These are phyloP conservation scores for Solea senegalensis DNA, from an alignment of 2,113 vertebrate genomes.

Conservation along the genomic window DNA sequence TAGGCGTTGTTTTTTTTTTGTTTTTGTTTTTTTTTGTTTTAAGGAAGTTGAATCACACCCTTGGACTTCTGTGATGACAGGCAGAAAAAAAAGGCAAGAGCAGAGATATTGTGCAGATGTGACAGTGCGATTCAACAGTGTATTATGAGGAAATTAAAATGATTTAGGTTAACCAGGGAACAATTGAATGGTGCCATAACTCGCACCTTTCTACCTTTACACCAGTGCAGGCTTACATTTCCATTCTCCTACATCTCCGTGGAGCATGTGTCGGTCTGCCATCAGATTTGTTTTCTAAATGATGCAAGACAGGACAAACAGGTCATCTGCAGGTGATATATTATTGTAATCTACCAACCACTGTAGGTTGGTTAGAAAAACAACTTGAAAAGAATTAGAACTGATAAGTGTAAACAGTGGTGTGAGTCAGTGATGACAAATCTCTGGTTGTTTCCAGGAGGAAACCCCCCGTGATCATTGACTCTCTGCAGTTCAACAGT, in stretches of 20 bases:
- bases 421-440: no score
- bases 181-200: neutral
- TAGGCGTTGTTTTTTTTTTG: constrained; percentile 14
- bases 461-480: no score
- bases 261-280: neutral
- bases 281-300: no score
- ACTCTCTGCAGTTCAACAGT: no score
- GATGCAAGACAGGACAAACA: no score
- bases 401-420: neutral
- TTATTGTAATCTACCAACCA: no score
- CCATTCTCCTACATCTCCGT: neutral
- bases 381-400: no score
- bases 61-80: constrained; percentile 40
- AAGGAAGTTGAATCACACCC: constrained; percentile 63
- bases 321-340: no score
- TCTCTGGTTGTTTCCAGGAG: neutral
- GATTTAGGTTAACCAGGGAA: neutral
- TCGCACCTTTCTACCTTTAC: no score
- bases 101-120: constrained; percentile 33
- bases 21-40: constrained; percentile 18
- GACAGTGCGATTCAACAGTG: neutral
- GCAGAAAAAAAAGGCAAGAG: constrained; percentile 24
- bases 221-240: neutral
- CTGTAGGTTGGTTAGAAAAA: no score
- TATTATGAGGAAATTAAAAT: constrained; percentile 20